These are phyloP conservation scores for Diprion similis DNA, from an alignment of 1,140 invertebrate species.

Conservation along the genomic window DNA sequence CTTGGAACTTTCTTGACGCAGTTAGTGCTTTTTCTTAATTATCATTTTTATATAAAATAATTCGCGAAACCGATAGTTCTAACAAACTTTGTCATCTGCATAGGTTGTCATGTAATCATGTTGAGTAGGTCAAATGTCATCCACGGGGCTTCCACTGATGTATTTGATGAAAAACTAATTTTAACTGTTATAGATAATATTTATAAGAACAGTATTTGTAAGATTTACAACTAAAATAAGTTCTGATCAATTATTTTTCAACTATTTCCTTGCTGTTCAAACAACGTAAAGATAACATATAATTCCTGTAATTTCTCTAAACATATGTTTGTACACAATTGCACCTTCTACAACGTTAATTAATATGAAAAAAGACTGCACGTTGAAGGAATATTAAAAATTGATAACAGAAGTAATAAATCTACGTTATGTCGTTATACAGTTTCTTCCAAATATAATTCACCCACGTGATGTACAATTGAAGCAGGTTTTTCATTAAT, in stretches of 20 bases:
- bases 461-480: too few relatives aligned
- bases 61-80: neutral
- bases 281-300: too few relatives aligned
- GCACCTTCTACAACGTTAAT: too few relatives aligned
- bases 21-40: neutral
- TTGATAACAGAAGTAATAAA: too few relatives aligned
- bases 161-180: neutral
- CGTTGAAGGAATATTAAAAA: too few relatives aligned
- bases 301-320: too few relatives aligned
- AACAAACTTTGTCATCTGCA: neutral
- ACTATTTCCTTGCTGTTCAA: too few relatives aligned
- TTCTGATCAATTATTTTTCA: neutral
- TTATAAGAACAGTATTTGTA: neutral
- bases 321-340: too few relatives aligned
- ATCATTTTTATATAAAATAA: neutral
- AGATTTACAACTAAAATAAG: neutral
- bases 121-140: constrained; percentile 2
- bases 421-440: too few relatives aligned
- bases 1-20: neutral
- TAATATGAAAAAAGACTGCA: too few relatives aligned
- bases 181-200: constrained; percentile 8
- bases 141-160: constrained; percentile 6
- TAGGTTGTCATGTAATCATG: neutral
- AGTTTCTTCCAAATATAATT: too few relatives aligned
- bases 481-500: too few relatives aligned